Conservation (phyloP, 2,797 vertebrate species). For the Taenioides sp. region DNA sequence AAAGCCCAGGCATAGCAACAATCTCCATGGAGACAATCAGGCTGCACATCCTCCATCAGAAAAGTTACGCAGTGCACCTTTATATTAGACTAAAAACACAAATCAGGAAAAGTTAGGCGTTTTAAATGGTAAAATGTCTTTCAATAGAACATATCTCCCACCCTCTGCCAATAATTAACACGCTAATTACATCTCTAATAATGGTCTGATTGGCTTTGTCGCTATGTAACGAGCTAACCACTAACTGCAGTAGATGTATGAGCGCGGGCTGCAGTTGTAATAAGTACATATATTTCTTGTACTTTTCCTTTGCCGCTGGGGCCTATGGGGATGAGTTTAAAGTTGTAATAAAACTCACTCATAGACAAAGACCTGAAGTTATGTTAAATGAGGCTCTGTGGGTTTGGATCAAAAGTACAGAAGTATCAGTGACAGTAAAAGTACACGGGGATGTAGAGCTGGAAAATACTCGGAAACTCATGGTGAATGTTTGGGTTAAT, state of each 20-base stretch:
- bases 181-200: conserved; percentile 4
- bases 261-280: background rate
- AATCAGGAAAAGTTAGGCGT: background rate
- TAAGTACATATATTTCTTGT: conserved; percentile 3
- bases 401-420: background rate
- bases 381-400: background rate
- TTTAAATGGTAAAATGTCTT: background rate
- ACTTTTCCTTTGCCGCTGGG: background rate
- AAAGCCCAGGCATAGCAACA: too few relatives aligned
- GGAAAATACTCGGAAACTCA: too few relatives aligned
- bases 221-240: conserved; percentile 3
- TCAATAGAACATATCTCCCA: background rate
- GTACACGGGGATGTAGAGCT: too few relatives aligned
- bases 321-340: too few relatives aligned
- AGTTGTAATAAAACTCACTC: too few relatives aligned
- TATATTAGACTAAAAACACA: background rate
- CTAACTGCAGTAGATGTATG: background rate
- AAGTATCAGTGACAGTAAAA: too few relatives aligned
- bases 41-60: too few relatives aligned
- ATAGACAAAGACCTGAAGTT: too few relatives aligned
- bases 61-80: background rate
- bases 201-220: background rate
- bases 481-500: too few relatives aligned
- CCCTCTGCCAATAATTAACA: conserved; percentile 6
- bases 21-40: too few relatives aligned